These are phyloP conservation scores for Sebastiscus tertius DNA, from an alignment of 2,797 vertebrate species.

Conservation along the genomic window DNA sequence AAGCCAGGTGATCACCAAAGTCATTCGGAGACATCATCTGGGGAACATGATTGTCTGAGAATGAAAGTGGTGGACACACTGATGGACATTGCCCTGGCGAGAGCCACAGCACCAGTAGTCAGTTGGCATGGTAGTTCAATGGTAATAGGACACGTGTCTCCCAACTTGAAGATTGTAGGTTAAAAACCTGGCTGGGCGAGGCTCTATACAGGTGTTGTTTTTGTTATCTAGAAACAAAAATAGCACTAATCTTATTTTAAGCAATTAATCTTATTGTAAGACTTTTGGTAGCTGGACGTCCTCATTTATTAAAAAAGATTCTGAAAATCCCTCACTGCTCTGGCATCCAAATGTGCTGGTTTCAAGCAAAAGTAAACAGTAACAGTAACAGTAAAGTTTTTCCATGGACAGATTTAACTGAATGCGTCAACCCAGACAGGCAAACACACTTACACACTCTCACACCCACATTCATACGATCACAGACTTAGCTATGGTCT, in stretches of 20 bases:
- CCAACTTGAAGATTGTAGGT: background rate
- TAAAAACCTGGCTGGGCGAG: background rate
- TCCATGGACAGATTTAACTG: background rate
- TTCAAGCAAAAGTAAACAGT: background rate
- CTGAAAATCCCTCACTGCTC: background rate
- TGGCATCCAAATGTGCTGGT: background rate
- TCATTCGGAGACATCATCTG: background rate
- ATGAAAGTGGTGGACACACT: background rate
- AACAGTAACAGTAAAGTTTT: background rate
- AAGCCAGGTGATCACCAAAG: background rate
- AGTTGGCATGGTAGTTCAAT: background rate
- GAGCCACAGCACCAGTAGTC: background rate
- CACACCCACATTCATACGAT: conserved; percentile 24
- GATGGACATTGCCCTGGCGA: background rate
- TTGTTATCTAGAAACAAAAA: background rate
- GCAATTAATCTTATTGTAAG: background rate
- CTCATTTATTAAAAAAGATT: background rate
- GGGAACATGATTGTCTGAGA: background rate
- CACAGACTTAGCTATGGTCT: conserved; percentile 24
- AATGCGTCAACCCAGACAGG: conserved; percentile 31
- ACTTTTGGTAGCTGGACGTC: background rate
- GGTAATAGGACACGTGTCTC: background rate
- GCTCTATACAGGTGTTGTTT: background rate
- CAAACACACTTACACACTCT: conserved; percentile 29
- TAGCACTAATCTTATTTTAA: background rate